These are phyloP conservation scores for Brachystomella parvula DNA, from an alignment of 1,140 invertebrate genomes.

Conservation along the genomic window DNA sequence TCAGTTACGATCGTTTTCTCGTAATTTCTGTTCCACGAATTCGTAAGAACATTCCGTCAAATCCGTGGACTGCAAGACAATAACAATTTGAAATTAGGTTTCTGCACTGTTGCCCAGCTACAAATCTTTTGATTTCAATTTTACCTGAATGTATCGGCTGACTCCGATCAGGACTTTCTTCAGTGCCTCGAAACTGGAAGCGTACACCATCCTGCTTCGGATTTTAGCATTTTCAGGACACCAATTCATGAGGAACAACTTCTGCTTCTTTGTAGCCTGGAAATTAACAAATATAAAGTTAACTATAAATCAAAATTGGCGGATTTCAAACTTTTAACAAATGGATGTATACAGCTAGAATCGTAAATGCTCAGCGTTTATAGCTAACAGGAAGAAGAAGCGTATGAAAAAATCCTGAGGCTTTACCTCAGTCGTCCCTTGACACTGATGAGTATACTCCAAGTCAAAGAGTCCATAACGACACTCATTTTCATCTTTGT, in stretches of 20 bases:
- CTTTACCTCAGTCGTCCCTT: conserved; percentile 74
- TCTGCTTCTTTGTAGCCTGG: conserved; percentile 83
- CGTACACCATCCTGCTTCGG: conserved; percentile 99
- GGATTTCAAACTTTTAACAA: too few species aligned
- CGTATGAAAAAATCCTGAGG: too few species aligned
- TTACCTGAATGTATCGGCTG: conserved; percentile 87
- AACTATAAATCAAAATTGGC: not conserved
- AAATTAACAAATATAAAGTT: conserved; percentile 20
- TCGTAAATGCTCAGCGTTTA: too few species aligned
- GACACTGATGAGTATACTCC: conserved; percentile 89
- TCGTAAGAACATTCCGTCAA: conserved; percentile 82
- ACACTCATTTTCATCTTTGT: conserved; percentile 82
- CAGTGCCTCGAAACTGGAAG: conserved; percentile 89
- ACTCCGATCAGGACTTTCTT: conserved; percentile 92
- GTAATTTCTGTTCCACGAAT: conserved; percentile 82
- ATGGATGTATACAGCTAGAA: too few species aligned
- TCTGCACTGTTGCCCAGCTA: not conserved
- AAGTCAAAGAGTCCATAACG: conserved; percentile 92
- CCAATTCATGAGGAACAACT: conserved; percentile 92
- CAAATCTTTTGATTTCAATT: conserved; percentile 4
- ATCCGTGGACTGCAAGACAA: conserved; percentile 63
- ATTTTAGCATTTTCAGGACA: conserved; percentile 94
- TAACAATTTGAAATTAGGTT: conserved; percentile 1
- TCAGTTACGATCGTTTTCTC: conserved; percentile 86
- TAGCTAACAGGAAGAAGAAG: too few species aligned